These are phyloP conservation scores for Tyria jacobaeae DNA, from an alignment of 2,888 invertebrate genomes.

Conservation along the genomic window DNA sequence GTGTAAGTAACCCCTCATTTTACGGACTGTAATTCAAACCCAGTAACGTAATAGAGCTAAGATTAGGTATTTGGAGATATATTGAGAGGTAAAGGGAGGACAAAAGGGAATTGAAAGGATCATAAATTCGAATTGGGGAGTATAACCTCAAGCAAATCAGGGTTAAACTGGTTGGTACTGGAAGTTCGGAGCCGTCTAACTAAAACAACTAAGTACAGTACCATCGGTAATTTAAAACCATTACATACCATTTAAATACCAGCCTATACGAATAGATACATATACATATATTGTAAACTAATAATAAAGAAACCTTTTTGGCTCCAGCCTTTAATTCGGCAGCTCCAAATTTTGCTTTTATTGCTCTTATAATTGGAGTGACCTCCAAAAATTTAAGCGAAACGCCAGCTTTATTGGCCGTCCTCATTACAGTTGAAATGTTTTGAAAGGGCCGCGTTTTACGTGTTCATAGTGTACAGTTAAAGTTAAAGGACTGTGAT, in stretches of 20 bases:
- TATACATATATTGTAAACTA: not conserved
- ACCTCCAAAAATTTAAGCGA: conserved; percentile 6
- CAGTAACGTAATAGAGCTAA: too few relatives aligned
- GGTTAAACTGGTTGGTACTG: too few relatives aligned
- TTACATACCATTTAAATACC: not conserved
- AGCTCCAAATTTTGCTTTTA: conserved; percentile 33
- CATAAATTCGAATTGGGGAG: too few relatives aligned
- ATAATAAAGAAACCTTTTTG: conserved; percentile 10
- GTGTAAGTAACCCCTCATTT: too few relatives aligned
- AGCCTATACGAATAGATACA: not conserved
- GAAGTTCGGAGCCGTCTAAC: too few relatives aligned
- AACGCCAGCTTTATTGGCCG: conserved; percentile 7
- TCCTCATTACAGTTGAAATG: conserved; percentile 14
- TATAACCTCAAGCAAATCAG: too few relatives aligned
- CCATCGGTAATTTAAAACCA: not conserved
- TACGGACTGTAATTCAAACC: too few relatives aligned
- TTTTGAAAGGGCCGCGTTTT: conserved; percentile 7
- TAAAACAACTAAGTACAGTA: too few relatives aligned
- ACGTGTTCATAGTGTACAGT: not conserved
- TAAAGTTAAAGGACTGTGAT: not conserved
- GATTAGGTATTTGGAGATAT: too few relatives aligned
- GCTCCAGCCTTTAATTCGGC: conserved; percentile 22
- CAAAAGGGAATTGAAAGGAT: too few relatives aligned
- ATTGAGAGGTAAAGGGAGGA: too few relatives aligned
- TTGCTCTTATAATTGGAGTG: conserved; percentile 34